Percentiles rank a stretch among this genome's conserved stretches.
These are phyloP conservation scores for Neoniphon sammara DNA, from an alignment of 2,797 vertebrate genomes.

Conservation along the genomic window DNA sequence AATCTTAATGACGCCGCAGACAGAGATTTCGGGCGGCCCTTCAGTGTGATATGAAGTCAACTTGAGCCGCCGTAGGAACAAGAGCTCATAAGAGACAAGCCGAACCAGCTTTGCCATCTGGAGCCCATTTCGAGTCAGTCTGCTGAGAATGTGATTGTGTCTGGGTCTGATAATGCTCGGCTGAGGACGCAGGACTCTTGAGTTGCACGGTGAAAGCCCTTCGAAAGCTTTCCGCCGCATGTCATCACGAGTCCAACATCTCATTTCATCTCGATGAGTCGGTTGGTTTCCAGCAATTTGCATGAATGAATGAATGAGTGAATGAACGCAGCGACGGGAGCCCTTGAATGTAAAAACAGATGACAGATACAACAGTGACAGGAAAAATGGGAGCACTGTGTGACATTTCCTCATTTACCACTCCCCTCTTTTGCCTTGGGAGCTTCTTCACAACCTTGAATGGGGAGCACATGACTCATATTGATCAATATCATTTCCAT, in stretches of 20 bases:
- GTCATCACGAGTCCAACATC: slow-evolving; percentile 34
- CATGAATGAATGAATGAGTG: slow-evolving; percentile 36
- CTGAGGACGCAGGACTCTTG: slow-evolving; percentile 15
- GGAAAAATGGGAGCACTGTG: not conserved
- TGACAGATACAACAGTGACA: slow-evolving; percentile 1
- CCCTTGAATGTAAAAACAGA: slow-evolving; percentile 20
- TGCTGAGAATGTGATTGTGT: slow-evolving; percentile 37
- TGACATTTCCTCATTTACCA: not conserved
- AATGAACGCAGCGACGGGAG: slow-evolving; percentile 36
- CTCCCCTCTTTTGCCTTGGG: not conserved
- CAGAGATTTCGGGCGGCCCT: slow-evolving; percentile 39
- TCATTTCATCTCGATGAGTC: slow-evolving; percentile 40
- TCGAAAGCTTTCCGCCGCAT: slow-evolving; percentile 38
- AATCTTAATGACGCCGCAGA: slow-evolving; percentile 39
- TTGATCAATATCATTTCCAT: slow-evolving; percentile 14
- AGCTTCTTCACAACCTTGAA: not conserved
- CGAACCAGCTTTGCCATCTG: slow-evolving; percentile 45
- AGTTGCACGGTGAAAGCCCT: slow-evolving; percentile 48
- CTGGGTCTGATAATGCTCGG: slow-evolving; percentile 32
- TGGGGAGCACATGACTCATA: not conserved
- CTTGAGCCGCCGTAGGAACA: slow-evolving; percentile 18
- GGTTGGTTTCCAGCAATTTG: slow-evolving; percentile 57
- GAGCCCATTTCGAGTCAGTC: slow-evolving; percentile 45
- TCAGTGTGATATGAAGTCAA: slow-evolving; percentile 44
- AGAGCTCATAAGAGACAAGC: slow-evolving; percentile 24